phyloP scores from a whole-genome alignment of 2,797 vertebrate species.

The Taeniopygia guttata region DNA sequence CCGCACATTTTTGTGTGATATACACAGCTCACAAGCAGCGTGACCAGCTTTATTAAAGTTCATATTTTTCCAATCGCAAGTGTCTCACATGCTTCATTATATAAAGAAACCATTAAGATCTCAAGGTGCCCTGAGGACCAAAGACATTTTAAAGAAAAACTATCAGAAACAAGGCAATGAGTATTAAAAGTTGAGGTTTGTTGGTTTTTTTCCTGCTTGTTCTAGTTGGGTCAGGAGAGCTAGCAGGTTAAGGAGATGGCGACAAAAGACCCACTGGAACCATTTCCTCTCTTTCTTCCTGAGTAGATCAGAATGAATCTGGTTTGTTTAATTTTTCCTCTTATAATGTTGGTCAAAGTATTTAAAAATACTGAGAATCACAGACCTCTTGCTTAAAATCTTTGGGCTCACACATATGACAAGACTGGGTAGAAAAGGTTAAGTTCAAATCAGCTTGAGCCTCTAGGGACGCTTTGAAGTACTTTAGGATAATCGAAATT shows the following conservation, averaged over 20 bases:
- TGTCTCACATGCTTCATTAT: slow-evolving; percentile 32
- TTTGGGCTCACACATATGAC: slow-evolving; percentile 15
- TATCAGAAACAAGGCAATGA: background rate
- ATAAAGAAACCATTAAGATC: background rate
- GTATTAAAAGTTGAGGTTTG: background rate
- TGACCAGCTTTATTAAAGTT: slow-evolving; percentile 34
- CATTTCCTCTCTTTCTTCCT: background rate
- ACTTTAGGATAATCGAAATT: slow-evolving; percentile 54
- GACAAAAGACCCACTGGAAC: slow-evolving; percentile 23
- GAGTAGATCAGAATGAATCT: slow-evolving; percentile 14
- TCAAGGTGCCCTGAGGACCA: slow-evolving; percentile 29
- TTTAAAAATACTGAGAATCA: slow-evolving; percentile 29
- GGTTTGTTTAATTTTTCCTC: slow-evolving; percentile 49
- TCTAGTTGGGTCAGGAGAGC: background rate
- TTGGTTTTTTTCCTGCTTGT: background rate
- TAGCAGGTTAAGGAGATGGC: background rate
- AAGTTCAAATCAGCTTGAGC: slow-evolving; percentile 54
- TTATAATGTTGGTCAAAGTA: slow-evolving; percentile 40
- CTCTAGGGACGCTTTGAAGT: slow-evolving; percentile 61
- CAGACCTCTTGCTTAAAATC: slow-evolving; percentile 22
- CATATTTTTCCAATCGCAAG: background rate
- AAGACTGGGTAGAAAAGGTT: slow-evolving; percentile 41
- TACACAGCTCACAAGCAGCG: background rate
- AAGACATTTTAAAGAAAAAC: slow-evolving; percentile 16
- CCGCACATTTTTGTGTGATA: slow-evolving; percentile 29